Evolutionary conservation across 2,113 vertebrate genomes (phyloP).

Genomic region (Balaeniceps rex): DNA sequence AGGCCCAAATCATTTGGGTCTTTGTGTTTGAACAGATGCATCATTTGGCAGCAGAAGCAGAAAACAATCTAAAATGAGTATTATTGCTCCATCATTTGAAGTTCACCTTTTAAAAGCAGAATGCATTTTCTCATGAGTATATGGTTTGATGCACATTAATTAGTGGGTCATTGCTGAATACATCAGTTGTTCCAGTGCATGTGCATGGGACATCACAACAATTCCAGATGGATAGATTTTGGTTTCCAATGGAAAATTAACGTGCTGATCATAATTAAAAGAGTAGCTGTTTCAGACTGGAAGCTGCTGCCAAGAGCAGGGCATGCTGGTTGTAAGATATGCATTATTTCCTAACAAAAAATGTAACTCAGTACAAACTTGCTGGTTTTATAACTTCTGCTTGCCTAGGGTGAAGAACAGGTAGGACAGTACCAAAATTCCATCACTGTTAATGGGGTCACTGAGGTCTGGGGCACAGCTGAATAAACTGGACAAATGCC

Average conservation of each 20-base stretch:
- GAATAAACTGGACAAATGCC: neutral
- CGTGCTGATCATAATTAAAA: neutral
- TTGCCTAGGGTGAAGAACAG: neutral
- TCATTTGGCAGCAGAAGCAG: neutral
- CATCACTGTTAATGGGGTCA: accelerated
- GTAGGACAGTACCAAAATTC: neutral
- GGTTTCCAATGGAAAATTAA: neutral
- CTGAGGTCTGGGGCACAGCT: neutral
- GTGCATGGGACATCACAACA: neutral
- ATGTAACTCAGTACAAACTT: neutral
- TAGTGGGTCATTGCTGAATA: neutral
- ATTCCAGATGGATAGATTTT: neutral
- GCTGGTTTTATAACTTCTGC: neutral
- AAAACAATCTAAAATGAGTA: neutral
- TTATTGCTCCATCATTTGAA: neutral
- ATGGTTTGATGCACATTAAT: neutral
- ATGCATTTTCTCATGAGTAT: neutral
- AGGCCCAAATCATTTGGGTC: neutral
- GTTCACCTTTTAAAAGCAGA: neutral
- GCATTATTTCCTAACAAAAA: neutral
- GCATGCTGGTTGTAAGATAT: neutral
- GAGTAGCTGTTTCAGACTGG: neutral
- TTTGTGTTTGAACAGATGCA: neutral
- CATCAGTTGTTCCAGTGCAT: neutral
- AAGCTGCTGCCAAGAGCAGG: neutral